These are phyloP conservation scores for Hoplias malabaricus DNA, from an alignment of 2,113 vertebrate species.

Conservation along the genomic window DNA sequence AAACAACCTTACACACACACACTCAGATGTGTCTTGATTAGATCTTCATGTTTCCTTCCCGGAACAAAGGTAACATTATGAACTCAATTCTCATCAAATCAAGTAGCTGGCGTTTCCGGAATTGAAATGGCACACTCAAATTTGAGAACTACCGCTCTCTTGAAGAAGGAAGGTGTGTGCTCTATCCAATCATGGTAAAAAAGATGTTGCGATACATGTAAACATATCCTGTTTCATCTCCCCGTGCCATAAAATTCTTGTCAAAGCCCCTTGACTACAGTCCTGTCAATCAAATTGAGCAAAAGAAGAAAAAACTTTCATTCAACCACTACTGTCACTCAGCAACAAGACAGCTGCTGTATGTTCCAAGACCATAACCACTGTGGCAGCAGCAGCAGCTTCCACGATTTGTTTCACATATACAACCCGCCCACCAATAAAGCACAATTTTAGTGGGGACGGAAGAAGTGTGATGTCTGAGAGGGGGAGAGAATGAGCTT, in stretches of 20 bases:
- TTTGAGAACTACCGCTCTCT: not conserved
- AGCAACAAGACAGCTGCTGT: constrained; percentile 24
- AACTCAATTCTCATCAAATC: constrained; percentile 19
- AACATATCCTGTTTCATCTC: constrained; percentile 37
- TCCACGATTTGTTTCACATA: constrained; percentile 22
- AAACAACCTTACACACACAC: not conserved
- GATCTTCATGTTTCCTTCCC: constrained; percentile 14
- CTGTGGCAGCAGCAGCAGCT: not conserved
- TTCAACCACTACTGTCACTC: constrained; percentile 22
- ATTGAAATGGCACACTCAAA: not conserved
- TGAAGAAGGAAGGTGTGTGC: not conserved
- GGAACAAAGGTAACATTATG: constrained; percentile 26
- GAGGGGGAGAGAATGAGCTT: not conserved
- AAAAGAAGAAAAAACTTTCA: not conserved
- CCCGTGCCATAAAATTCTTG: not conserved
- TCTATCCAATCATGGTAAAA: constrained; percentile 2
- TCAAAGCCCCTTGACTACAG: constrained; percentile 15
- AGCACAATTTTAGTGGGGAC: not conserved
- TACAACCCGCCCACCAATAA: not conserved
- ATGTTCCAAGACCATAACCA: constrained; percentile 11
- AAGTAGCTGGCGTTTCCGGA: not conserved
- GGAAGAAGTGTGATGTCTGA: not conserved
- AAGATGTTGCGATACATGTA: constrained; percentile 25
- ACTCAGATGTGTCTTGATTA: constrained; percentile 16
- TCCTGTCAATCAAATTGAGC: constrained; percentile 35